phyloP scores from a whole-genome alignment of 2,888 invertebrate genomes.

The Baronia brevicornis region DNA sequence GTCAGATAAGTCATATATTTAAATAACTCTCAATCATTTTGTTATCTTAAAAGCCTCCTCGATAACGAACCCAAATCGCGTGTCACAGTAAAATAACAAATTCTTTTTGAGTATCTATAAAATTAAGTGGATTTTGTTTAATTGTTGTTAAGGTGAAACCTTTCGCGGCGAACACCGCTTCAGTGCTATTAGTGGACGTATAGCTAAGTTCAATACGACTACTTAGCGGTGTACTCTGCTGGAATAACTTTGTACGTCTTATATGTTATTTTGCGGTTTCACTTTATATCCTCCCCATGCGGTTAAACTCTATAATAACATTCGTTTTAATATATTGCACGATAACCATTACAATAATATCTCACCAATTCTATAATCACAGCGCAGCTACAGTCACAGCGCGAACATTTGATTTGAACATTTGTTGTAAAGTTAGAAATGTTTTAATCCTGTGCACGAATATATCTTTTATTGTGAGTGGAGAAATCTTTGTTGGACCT shows the following conservation, averaged over 20 bases:
- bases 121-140: conserved; percentile 16
- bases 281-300: too few species aligned
- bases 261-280: conserved; percentile 7
- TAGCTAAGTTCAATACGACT: conserved; percentile 25
- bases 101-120: conserved; percentile 15
- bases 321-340: too few species aligned
- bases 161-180: conserved; percentile 37
- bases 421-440: conserved; percentile 58
- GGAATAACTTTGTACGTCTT: conserved; percentile 6
- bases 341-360: too few species aligned
- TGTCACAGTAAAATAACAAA: conserved; percentile 7
- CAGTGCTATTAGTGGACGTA: conserved; percentile 45
- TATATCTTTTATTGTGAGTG: conserved; percentile 55
- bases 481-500: conserved; percentile 45
- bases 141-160: conserved; percentile 37
- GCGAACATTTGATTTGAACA: conserved; percentile 60
- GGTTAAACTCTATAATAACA: too few species aligned
- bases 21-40: too few species aligned
- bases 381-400: conserved; percentile 56
- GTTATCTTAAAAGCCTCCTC: too few species aligned
- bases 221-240: conserved; percentile 6
- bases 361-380: too few species aligned
- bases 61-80: too few species aligned
- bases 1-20: too few species aligned
- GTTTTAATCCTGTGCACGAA: conserved; percentile 54